A percentile compares a stretch with the other conserved stretches of the same genome.
Evolutionary conservation across 2,797 vertebrate species (phyloP).

Genomic region (Onychomys torridus): DNA sequence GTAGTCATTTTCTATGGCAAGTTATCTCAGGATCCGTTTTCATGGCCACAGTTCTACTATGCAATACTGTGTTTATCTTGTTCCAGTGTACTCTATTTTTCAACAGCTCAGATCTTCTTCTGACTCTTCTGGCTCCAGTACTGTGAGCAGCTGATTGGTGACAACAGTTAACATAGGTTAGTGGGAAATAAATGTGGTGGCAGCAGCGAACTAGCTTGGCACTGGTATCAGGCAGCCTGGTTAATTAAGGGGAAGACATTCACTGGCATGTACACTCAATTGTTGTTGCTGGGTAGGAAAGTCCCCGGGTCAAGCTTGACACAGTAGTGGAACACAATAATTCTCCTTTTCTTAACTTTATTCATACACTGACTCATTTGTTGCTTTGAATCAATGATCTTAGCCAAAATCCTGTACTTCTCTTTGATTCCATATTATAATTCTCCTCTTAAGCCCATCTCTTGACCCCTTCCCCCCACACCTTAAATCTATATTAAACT

Average conservation of each 20-base stretch:
- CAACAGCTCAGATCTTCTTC: neutral
- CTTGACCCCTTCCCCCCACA: neutral
- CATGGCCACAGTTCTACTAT: neutral
- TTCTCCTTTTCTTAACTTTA: neutral
- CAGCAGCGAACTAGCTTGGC: neutral
- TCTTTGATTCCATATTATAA: neutral
- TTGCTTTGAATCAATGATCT: neutral
- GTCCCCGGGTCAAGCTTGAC: neutral
- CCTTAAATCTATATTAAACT: neutral
- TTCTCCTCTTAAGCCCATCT: neutral
- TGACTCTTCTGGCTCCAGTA: neutral
- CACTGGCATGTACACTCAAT: neutral
- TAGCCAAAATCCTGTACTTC: neutral
- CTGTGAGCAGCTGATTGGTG: neutral
- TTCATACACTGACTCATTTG: neutral
- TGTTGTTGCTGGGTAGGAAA: neutral
- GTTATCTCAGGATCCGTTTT: neutral
- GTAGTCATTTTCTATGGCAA: neutral
- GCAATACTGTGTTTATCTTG: neutral
- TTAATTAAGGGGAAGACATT: neutral
- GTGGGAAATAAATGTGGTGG: neutral
- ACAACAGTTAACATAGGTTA: neutral
- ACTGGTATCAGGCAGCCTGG: neutral
- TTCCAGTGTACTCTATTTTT: neutral
- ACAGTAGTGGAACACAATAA: neutral